Evolutionary conservation across 2,797 vertebrate genomes (phyloP).

Genomic region (Falco peregrinus): DNA sequence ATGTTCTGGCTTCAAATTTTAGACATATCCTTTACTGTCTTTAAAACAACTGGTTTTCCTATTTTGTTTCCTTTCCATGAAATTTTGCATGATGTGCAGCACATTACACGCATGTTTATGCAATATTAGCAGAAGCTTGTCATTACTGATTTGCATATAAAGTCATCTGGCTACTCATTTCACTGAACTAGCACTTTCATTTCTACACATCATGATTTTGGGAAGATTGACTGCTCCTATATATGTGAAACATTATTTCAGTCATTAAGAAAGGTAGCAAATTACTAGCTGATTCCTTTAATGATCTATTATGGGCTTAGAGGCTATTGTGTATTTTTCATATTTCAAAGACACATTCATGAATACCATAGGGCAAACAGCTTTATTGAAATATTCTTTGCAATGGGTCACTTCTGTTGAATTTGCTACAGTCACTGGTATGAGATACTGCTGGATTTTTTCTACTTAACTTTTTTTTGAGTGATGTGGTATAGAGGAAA

Average conservation of each 20-base stretch:
- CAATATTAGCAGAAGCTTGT: background rate
- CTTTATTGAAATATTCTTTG: background rate
- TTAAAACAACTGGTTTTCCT: background rate
- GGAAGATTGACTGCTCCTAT: background rate
- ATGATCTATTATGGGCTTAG: background rate
- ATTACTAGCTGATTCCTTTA: background rate
- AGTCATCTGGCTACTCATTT: background rate
- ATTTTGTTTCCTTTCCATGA: background rate
- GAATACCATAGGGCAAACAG: background rate
- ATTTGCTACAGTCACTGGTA: background rate
- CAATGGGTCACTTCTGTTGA: background rate
- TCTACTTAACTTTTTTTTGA: background rate
- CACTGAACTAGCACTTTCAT: background rate
- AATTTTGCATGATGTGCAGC: background rate
- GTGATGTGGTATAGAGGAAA: background rate
- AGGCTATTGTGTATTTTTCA: background rate
- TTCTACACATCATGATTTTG: background rate
- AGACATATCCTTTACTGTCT: background rate
- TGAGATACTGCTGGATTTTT: background rate
- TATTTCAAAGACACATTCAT: background rate
- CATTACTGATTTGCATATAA: background rate
- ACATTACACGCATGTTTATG: accelerated
- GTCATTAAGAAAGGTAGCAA: background rate
- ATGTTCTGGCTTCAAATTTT: background rate
- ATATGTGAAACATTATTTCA: background rate